Base-by-base conservation (phyloP, 2,888 invertebrate genomes). In the Dryomyza anilis region DNA sequence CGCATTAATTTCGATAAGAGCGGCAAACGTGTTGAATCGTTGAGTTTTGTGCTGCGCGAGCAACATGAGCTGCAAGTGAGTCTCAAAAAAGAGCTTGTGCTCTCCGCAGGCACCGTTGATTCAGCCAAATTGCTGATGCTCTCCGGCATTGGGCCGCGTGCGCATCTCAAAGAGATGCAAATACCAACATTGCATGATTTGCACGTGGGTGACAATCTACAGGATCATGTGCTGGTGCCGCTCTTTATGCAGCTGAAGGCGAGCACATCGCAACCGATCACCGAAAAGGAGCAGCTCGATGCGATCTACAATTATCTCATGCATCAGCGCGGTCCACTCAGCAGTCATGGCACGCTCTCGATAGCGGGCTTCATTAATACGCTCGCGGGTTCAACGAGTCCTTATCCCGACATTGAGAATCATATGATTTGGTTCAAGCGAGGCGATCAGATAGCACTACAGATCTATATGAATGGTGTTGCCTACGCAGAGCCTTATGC, bases 141-240 rank as follows among this genome's bases (percentile, higher is more conserved):
- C 2, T 78, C 78, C 0, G 79, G 79, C 7, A 68, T 79, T 8
- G 79, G 79, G 4, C 76, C 74, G 0, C 48, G 63, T 29, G 16
- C 67, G 0, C 71, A 74, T 30, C 61, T 79, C 1, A 43, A 68
- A 23, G 57, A 71, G 27, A 19, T 74, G 0, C 64, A 70, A 1
- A 74, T 79, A 19, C 71, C 73, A 0, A 57, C 76, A 0, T 21
- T 76, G 1, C 66, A 73, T 10, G 65, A 75, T 56, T 61, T 78
- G 5, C 65, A 63, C 1, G 91, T 92, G 0, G 91, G 91, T 2
- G 85, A 89, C 70, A 91, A 93, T 75, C 83, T 93, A 0, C 91
- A 92, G 79, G 93, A 93, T 74, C 93, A 93, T 78, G 87, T 90
- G 21, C 88, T 88, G 0, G 84, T 89, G 1, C 70, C 71, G 21